These are phyloP conservation scores for Darwinula stevensoni DNA, from an alignment of 2,888 invertebrate genomes.

Conservation along the genomic window DNA sequence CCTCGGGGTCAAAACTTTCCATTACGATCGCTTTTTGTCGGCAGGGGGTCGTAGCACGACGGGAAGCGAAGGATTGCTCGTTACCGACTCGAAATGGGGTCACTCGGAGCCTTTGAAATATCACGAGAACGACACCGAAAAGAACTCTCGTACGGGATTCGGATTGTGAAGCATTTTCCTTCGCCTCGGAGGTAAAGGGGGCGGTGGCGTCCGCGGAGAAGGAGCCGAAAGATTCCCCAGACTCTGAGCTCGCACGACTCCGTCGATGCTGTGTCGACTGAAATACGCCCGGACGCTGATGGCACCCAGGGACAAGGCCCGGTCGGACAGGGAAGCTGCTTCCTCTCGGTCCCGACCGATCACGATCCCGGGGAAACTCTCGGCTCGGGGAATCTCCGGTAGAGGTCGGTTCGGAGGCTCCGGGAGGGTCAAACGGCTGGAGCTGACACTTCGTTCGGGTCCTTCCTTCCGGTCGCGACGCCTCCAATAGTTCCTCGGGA, in stretches of 20 bases:
- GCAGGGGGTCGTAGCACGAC: no score
- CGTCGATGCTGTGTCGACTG: background rate
- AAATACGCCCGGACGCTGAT: background rate
- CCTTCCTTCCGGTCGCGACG: background rate
- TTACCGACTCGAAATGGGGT: no score
- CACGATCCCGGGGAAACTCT: background rate
- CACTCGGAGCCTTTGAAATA: no score
- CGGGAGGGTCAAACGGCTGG: no score
- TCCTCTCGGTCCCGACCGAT: background rate
- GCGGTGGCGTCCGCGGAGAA: background rate
- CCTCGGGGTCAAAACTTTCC: no score
- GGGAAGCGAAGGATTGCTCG: no score
- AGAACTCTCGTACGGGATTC: no score
- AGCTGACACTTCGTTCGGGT: no score
- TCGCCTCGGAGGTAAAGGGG: background rate
- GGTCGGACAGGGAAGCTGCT: background rate
- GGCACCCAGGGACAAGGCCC: background rate
- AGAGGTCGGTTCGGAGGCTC: background rate
- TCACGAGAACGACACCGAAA: no score
- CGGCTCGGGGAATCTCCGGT: background rate
- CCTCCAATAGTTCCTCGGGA: constrained; percentile 1
- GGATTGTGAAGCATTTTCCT: background rate
- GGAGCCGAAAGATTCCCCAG: background rate
- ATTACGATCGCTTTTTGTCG: no score
- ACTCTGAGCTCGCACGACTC: background rate